phyloP scores from a whole-genome alignment of 2,113 vertebrate genomes.

The Cebidichthys violaceus region DNA sequence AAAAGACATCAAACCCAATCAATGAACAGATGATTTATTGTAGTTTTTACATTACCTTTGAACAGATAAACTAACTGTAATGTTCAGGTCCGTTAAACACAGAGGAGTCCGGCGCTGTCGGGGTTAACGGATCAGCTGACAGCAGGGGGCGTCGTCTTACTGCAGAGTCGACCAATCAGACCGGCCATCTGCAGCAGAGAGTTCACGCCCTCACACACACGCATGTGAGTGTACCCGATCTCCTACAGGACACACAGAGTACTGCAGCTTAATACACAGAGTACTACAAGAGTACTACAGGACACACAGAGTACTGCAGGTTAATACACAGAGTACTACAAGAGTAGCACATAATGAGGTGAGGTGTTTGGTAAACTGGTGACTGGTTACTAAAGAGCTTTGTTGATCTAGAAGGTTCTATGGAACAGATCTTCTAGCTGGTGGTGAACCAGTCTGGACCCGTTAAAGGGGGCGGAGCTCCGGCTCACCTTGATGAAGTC shows the following conservation, averaged over 20 bases:
- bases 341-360: too few relatives aligned
- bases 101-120: too few relatives aligned
- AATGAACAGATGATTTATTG: not conserved
- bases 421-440: too few relatives aligned
- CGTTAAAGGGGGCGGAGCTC: not conserved
- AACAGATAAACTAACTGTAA: not conserved
- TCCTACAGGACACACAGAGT: conserved; percentile 83
- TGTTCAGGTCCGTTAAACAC: not conserved
- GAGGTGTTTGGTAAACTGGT: too few relatives aligned
- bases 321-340: too few relatives aligned
- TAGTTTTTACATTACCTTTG: not conserved
- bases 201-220: conserved; percentile 93
- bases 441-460: too few relatives aligned
- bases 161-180: conserved; percentile 92
- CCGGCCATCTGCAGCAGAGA: conserved; percentile 96
- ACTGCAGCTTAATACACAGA: not conserved
- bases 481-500: conserved; percentile 91
- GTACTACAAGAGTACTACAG: too few relatives aligned
- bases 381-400: too few relatives aligned
- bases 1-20: not conserved
- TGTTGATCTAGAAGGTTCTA: too few relatives aligned
- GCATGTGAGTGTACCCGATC: conserved; percentile 97
- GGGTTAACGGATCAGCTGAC: conserved; percentile 79
- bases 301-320: too few relatives aligned
- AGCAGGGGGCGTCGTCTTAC: conserved; percentile 87